Conservation (phyloP, 2,888 invertebrate genomes). For the Pseudoips prasinana region DNA sequence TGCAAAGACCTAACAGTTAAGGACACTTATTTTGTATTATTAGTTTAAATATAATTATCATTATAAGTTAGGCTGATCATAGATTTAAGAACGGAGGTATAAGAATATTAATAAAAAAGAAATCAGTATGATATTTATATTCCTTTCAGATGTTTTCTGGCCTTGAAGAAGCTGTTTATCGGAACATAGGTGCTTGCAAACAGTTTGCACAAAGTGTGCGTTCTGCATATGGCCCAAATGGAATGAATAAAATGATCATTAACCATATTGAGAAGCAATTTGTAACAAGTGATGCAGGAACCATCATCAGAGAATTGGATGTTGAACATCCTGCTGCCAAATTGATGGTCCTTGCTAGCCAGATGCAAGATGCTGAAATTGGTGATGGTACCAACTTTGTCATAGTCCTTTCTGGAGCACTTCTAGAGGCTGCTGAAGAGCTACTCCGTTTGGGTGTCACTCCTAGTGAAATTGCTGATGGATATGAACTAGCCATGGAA, state of each 20-base stretch:
- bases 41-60: no score
- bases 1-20: no score
- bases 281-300: conserved; percentile 99
- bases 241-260: conserved; percentile 99
- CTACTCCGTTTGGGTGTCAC: conserved; percentile 96
- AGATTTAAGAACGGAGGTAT: no score
- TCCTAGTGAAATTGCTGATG: conserved; percentile 97
- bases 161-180: conserved; percentile 97
- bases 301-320: conserved; percentile 97
- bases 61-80: no score
- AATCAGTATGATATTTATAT: no score
- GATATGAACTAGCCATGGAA: conserved; percentile 94
- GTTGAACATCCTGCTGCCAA: conserved; percentile 99
- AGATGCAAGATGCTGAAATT: conserved; percentile 99
- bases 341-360: conserved; percentile 96
- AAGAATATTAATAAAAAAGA: no score
- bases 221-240: conserved; percentile 98
- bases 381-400: conserved; percentile 99
- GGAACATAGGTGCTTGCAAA: conserved; percentile 98
- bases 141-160: conserved; percentile 88
- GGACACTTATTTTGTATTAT: no score
- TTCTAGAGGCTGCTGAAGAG: conserved; percentile 96
- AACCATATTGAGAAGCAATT: conserved; percentile 99
- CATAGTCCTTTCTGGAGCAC: conserved; percentile 95
- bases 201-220: conserved; percentile 96